Evolutionary conservation across 2,797 vertebrate genomes (phyloP), one percentile per base, ranked within the genome.

Genomic region (Micromesistius poutassou): DNA sequence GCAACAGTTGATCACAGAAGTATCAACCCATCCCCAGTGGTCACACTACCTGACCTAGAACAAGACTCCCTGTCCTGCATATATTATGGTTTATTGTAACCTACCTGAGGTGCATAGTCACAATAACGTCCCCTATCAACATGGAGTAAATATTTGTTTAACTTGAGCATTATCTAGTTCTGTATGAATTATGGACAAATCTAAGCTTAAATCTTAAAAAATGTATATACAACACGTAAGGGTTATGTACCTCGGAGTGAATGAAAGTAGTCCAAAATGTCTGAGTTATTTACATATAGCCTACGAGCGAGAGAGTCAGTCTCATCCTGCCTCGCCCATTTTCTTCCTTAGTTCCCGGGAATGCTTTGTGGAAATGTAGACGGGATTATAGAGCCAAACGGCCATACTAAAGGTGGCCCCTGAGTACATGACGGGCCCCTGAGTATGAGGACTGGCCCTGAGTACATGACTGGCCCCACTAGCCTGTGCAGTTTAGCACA

Each of bases 401-500:
- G 5, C n/a, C 55, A 5, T 19, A 25, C 22, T 62, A 62, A 22
- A 62, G 22, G 55, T 62, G 55, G 55, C 4, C 46, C 46, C 46
- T 7, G 33, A 35, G 33, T 35, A 33, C 33, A 33, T 33, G 33
- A 33, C 6, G 33, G 33, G 33, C 33, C 33, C 6, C 46, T 50
- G 13, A 19, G 13, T 16, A 50, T n/a, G n/a, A n/a, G n/a, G n/a
- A n/a, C n/a, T n/a, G n/a, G n/a, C 33, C 6, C 46, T 50, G 13
- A 19, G 13, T 16, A 50, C 14, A 62, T 2, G 55, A 25, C 22
- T 0, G 55, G n/a, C 55, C 6, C 55, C 55, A 25, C 55, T 62
- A 62, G 55, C n/a, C 55, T 62, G 50, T 55, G n/a, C 55, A 62
- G 55, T 62, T 62, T 62, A 62, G 55, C 55, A 55, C 46, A 25